Evolutionary conservation across 2,113 vertebrate species (phyloP), one percentile per base, ranked within the genome.

Genomic region (Boleophthalmus pectinirostris): DNA sequence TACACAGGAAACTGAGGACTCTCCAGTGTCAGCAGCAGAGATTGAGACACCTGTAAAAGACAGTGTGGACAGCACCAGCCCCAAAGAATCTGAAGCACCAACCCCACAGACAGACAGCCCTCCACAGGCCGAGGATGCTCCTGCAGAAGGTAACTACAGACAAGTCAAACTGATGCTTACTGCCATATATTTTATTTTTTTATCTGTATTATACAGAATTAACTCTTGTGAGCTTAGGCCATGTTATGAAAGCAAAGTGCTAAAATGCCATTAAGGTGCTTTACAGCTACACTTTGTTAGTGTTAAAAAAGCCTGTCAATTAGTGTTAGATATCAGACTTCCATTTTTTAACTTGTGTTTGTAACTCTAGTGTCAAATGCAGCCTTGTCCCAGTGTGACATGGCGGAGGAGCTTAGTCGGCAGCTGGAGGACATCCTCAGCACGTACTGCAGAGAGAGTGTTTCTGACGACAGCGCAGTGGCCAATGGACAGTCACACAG

Each of bases 351-450:
- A 16, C 4, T 15, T 20, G 3, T 11, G 3, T 54, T 1, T 1
- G 38, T 71, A 23, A 64, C 8, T 73, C 0, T n/a, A 89, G 89
- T 70, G 38, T 84, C 80, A 64, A 80, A 68, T 16, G 82, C 78
- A 0, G 35, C 67, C 0, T 66, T 71, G 57, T 68, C 85, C 29
- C 84, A 92, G 10, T 77, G 93, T 1, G 97, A 98, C 82, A 94
- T 98, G 82, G 97, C 95, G 0, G 97, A 98, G 69, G 96, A 96
- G 87, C 94, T 99, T 60, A 98, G 96, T 86, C 84, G 97, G 35
- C 96, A 98, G 85, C 84, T 99, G 24, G 97, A 99, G 91, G 97
- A 98, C 84, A 98, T 99, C 88, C 83, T 99, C 53, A 98, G 86
- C 91, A 98, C 96, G 0, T 99, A 98, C 89, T 98, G 96, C 13